Conservation (phyloP, 2,888 invertebrate species). For the Pollenia labialis region DNA sequence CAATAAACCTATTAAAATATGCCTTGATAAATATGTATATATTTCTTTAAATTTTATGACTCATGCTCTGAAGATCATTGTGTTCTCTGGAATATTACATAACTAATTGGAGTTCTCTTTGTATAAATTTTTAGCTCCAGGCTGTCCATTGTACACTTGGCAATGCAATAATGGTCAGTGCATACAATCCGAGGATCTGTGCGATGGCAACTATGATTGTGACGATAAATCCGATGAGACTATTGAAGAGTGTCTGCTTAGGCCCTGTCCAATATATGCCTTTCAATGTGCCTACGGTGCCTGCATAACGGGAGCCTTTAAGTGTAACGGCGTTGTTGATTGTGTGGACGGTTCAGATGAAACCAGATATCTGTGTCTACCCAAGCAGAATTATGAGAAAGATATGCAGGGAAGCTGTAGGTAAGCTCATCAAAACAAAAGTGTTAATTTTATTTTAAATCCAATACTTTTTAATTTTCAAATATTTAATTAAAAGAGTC, state of each 20-base stretch:
- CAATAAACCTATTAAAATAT: no score
- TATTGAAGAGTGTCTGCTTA: constrained; percentile 76
- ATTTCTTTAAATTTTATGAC: no score
- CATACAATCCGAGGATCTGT: constrained; percentile 76
- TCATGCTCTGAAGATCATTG: no score
- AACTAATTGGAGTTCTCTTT: neutral
- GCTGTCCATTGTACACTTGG: constrained; percentile 61
- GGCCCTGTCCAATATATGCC: constrained; percentile 85
- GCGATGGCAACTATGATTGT: constrained; percentile 80
- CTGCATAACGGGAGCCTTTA: constrained; percentile 62
- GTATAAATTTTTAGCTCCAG: neutral
- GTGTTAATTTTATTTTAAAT: no score
- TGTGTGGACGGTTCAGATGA: constrained; percentile 76
- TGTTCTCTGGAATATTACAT: no score
- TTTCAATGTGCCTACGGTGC: constrained; percentile 82
- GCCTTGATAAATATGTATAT: no score
- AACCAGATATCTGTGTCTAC: constrained; percentile 54
- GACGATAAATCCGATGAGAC: constrained; percentile 81
- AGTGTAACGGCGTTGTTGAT: constrained; percentile 71
- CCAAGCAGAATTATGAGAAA: constrained; percentile 25
- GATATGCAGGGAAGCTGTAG: constrained; percentile 67
- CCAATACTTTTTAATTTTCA: neutral
- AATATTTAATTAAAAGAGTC: constrained; percentile 5
- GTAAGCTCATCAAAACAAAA: constrained; percentile 44
- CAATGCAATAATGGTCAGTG: constrained; percentile 80